phyloP scores from a whole-genome alignment of 2,888 invertebrate genomes.

The Camptogramma bilineatum region DNA sequence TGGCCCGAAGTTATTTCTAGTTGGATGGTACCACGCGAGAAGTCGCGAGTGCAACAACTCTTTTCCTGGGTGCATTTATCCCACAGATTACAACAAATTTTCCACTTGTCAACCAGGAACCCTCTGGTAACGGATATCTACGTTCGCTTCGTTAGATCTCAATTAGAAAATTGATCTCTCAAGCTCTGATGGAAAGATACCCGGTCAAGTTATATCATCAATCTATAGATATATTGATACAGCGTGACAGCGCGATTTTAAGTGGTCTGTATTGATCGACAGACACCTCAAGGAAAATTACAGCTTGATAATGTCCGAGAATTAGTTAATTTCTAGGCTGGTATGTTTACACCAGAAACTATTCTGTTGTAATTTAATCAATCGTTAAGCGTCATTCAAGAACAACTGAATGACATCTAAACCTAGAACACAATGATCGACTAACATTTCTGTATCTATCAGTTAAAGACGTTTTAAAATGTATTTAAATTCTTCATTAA shows the following conservation, averaged over 20 bases:
- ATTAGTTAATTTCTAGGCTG: slow-evolving; percentile 12
- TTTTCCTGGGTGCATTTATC: slow-evolving; percentile 1
- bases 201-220: not conserved
- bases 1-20: too few relatives aligned
- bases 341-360: not conserved
- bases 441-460: too few relatives aligned
- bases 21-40: not conserved
- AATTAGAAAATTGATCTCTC: slow-evolving; percentile 25
- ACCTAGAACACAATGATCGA: too few relatives aligned
- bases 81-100: slow-evolving; percentile 8
- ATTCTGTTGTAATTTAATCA: not conserved
- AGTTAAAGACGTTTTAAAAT: too few relatives aligned
- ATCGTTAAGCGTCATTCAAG: too few relatives aligned
- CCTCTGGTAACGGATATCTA: slow-evolving; percentile 2
- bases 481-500: too few relatives aligned
- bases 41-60: not conserved
- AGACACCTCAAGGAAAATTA: slow-evolving; percentile 15
- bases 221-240: not conserved
- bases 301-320: slow-evolving; percentile 16
- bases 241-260: not conserved
- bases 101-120: slow-evolving; percentile 6
- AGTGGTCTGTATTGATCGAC: slow-evolving; percentile 20
- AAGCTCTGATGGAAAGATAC: slow-evolving; percentile 4
- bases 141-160: slow-evolving; percentile 12
- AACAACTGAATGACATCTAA: too few relatives aligned